These are phyloP conservation scores for Thecocarcelia acutangulata DNA, from an alignment of 2,888 invertebrate genomes.

Conservation along the genomic window DNA sequence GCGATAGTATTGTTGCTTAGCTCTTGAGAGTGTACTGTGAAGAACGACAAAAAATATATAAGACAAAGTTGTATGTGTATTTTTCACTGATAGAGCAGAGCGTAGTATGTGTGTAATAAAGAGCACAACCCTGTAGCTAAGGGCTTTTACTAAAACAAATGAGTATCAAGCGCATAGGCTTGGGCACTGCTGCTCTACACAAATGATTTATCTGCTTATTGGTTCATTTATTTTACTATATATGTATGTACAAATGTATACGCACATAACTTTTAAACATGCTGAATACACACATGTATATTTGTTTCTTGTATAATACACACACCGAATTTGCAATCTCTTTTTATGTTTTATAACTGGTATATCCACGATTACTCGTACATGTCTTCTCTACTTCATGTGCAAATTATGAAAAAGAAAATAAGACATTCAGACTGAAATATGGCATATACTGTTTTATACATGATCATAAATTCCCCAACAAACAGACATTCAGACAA, in stretches of 20 bases:
- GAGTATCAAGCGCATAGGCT: too few relatives aligned
- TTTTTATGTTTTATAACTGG: constrained; percentile 39
- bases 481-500: constrained; percentile 22
- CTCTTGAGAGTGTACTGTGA: too few relatives aligned
- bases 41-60: too few relatives aligned
- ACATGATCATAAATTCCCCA: constrained; percentile 1
- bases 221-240: not conserved
- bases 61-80: too few relatives aligned
- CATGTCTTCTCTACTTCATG: constrained; percentile 9
- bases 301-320: constrained; percentile 13
- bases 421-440: constrained; percentile 52
- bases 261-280: not conserved
- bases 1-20: too few relatives aligned
- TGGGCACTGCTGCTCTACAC: not conserved
- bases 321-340: constrained; percentile 38
- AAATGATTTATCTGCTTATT: constrained; percentile 33
- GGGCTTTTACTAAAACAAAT: too few relatives aligned
- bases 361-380: not conserved
- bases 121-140: too few relatives aligned
- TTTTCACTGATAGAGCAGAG: too few relatives aligned
- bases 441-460: constrained; percentile 37
- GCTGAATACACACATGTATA: not conserved
- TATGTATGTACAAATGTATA: not conserved
- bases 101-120: too few relatives aligned
- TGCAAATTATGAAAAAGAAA: constrained; percentile 43